Evolutionary conservation across 2,797 vertebrate genomes (phyloP), one percentile per base, ranked within the genome.

Genomic region (Argya squamiceps): DNA sequence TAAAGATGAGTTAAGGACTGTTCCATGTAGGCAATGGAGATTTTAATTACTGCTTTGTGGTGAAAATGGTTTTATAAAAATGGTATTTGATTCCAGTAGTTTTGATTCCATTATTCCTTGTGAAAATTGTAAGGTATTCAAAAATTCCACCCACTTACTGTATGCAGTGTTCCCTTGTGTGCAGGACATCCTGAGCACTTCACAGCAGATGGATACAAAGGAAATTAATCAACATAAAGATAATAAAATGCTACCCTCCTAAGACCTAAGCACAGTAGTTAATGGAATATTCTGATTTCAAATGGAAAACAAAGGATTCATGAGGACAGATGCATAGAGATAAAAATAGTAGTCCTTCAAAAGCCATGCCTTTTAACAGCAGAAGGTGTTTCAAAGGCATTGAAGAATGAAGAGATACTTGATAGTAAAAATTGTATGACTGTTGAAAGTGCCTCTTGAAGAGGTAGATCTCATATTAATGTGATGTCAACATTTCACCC

Each of bases 261-360:
- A 92, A 90, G 83, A 84, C 62, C 46, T 71, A 58, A 73, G 49
- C 55, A 37, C 15, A 63, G 22, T 81, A 75, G 30, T 80, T 91
- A 77, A 69, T 76, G 36, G 96, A 84, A 84, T 75, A 65, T 24
- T 86, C 67, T 59, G 59, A 73, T 84, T 89, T 95, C 24, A 92
- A 92, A 84, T 60, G 27, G 60, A 59, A 91, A 94, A 71, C 41
- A 90, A 90, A 93, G 8, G 22, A 74, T 69, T 70, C 16, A 23
- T 50, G 43, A 84, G 22, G 18, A 64, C 27, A 70, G 44, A 52
- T 76, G 11, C 30, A 52, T 32, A 58, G 14, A 59, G 32, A 67
- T 44, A 79, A 68, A 93, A 75, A 62, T 62, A 90, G 23, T 30
- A 70, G 49, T 76, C 59, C 18, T 95, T 93, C 74, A 69, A 78